Percentiles rank a stretch among this genome's conserved stretches.
Evolutionary conservation across 2,113 vertebrate genomes (phyloP).

Genomic region (Orycteropus afer): DNA sequence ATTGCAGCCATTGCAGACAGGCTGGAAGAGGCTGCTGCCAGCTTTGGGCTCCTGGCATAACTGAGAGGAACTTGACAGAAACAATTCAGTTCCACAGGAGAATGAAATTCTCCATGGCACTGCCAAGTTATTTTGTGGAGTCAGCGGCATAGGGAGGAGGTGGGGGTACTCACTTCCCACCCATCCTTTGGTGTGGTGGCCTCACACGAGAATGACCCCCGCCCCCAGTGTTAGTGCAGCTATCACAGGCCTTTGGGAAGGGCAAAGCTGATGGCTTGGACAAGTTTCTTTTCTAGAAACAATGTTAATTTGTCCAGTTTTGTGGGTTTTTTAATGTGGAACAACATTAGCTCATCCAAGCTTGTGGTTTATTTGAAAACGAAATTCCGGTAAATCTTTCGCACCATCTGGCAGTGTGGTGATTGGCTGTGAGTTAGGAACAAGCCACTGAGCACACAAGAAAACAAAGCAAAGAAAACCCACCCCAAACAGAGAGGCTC

Average conservation of each 20-base stretch:
- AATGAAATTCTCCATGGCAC: neutral
- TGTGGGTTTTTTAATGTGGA: slow-evolving; percentile 87
- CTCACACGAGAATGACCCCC: neutral
- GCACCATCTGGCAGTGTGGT: slow-evolving; percentile 85
- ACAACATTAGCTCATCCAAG: slow-evolving; percentile 88
- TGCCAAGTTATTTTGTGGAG: neutral
- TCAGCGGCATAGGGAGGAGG: neutral
- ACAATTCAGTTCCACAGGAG: neutral
- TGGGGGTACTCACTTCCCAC: too few relatives aligned
- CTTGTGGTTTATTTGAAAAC: slow-evolving; percentile 89
- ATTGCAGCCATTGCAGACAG: neutral
- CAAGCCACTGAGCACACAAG: slow-evolving; percentile 73
- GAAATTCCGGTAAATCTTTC: slow-evolving; percentile 88
- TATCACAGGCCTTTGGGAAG: slow-evolving; percentile 73
- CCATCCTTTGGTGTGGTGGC: neutral
- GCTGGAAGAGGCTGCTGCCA: neutral
- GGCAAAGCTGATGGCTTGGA: slow-evolving; percentile 74
- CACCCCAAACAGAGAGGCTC: slow-evolving; percentile 72
- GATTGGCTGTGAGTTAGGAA: slow-evolving; percentile 52
- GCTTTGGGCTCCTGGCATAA: neutral
- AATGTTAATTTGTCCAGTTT: slow-evolving; percentile 86
- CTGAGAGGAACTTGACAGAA: neutral
- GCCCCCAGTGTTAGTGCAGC: neutral
- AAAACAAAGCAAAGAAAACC: slow-evolving; percentile 71
- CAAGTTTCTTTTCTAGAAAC: slow-evolving; percentile 83